phyloP scores from a whole-genome alignment of 2,113 vertebrate genomes.

The Pituophis catenifer region DNA sequence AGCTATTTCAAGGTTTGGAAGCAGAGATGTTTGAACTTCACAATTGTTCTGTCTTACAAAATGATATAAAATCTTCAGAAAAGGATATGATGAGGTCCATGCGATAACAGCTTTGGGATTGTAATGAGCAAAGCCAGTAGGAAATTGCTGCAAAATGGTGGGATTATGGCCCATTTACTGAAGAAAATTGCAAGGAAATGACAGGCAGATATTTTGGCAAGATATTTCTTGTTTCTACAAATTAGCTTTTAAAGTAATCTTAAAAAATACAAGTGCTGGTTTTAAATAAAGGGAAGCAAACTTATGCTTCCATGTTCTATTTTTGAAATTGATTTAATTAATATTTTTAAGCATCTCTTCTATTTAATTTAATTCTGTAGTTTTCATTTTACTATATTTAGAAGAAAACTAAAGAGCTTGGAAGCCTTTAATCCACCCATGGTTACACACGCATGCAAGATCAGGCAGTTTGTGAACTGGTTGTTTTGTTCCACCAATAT shows the following conservation, averaged over 20 bases:
- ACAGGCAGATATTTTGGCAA: conserved; percentile 31
- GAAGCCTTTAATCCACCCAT: neutral
- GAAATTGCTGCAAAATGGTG: conserved; percentile 57
- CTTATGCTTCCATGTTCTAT: conserved; percentile 14
- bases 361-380: neutral
- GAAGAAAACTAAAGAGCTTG: neutral
- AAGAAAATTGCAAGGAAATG: conserved; percentile 56
- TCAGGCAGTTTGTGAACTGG: neutral
- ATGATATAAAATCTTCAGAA: conserved; percentile 45
- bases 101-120: conserved; percentile 56
- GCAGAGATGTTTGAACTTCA: conserved; percentile 49
- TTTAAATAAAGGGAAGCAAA: conserved; percentile 21
- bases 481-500: neutral
- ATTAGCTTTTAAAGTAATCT: conserved; percentile 21
- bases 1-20: conserved; percentile 47
- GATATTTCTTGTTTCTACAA: conserved; percentile 45
- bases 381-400: neutral
- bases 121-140: conserved; percentile 44
- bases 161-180: conserved; percentile 53
- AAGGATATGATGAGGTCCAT: conserved; percentile 55
- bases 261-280: conserved; percentile 1
- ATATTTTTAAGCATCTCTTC: neutral
- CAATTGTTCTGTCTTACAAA: conserved; percentile 52
- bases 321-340: neutral
- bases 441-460: neutral